Evolutionary conservation across 2,113 vertebrate species (phyloP).

Genomic region (Cephalopholis sonnerati): DNA sequence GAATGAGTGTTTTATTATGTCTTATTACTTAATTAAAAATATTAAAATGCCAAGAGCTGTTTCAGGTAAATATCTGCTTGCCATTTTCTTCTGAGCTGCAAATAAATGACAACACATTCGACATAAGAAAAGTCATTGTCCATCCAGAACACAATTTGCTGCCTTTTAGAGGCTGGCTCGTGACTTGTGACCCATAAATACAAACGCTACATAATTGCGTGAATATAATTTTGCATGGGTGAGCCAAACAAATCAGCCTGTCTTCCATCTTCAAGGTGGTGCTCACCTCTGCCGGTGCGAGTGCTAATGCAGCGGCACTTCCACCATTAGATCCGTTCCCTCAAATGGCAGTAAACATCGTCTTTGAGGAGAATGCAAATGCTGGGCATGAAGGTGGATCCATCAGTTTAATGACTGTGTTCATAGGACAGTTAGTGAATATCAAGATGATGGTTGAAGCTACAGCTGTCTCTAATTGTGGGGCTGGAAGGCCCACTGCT

Average conservation of each 20-base stretch:
- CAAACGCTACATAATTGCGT: conserved; percentile 38
- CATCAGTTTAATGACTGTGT: conserved; percentile 70
- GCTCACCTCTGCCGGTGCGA: conserved; percentile 29
- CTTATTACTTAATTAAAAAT: not conserved
- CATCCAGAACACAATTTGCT: conserved; percentile 34
- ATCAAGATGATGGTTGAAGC: conserved; percentile 64
- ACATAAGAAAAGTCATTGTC: not conserved
- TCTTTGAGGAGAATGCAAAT: conserved; percentile 57
- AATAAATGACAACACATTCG: not conserved
- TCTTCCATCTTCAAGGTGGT: conserved; percentile 58
- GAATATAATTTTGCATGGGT: conserved; percentile 38
- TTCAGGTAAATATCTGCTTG: not conserved
- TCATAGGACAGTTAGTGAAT: conserved; percentile 68
- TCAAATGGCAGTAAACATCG: conserved; percentile 44
- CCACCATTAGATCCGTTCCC: conserved; percentile 38
- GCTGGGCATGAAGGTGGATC: conserved; percentile 48
- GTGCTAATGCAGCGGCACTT: conserved; percentile 26
- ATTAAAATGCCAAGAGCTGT: not conserved
- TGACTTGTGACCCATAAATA: conserved; percentile 31
- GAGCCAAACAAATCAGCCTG: conserved; percentile 49
- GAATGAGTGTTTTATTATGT: no score
- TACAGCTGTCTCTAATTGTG: conserved; percentile 71
- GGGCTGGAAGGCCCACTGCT: conserved; percentile 31
- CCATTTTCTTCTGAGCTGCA: not conserved
- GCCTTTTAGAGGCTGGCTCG: conserved; percentile 5